A percentile compares a stretch with the other conserved stretches of the same genome.
Conservation (phyloP, 2,797 vertebrate genomes). For the Gouania willdenowi region DNA sequence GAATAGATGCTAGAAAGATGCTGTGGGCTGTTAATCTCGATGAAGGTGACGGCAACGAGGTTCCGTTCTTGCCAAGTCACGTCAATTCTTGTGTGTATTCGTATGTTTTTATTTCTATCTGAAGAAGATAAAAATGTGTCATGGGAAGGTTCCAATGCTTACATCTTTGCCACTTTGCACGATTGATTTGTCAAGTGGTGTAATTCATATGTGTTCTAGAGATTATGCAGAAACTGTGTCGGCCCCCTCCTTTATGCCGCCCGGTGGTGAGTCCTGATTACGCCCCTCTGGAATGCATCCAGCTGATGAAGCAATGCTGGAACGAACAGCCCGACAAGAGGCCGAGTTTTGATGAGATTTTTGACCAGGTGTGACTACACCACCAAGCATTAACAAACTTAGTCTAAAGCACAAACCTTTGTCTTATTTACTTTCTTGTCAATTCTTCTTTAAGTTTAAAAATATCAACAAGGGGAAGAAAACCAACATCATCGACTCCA, state of each 20-base stretch:
- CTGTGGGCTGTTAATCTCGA: no score
- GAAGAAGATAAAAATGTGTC: no score
- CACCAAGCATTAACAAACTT: no score
- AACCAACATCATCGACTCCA: constrained; percentile 91
- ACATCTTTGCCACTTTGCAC: no score
- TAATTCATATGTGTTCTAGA: constrained; percentile 71
- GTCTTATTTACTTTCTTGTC: neutral
- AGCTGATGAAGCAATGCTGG: constrained; percentile 91
- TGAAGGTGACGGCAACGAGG: no score
- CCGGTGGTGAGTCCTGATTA: constrained; percentile 78
- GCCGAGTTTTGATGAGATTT: constrained; percentile 84
- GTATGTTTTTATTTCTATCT: no score
- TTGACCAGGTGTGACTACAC: constrained; percentile 74
- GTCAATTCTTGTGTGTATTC: no score
- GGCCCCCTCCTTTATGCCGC: constrained; percentile 81
- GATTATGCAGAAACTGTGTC: constrained; percentile 81
- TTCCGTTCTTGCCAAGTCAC: no score
- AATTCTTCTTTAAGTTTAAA: constrained; percentile 77
- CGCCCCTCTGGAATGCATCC: constrained; percentile 83
- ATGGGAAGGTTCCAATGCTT: no score
- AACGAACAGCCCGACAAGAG: constrained; percentile 80
- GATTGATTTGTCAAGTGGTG: no score
- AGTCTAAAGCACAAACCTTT: no score
- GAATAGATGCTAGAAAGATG: no score
- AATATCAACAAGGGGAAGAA: constrained; percentile 89